These are phyloP conservation scores for Engystomops pustulosus DNA, from an alignment of 2,113 vertebrate species.

Conservation along the genomic window DNA sequence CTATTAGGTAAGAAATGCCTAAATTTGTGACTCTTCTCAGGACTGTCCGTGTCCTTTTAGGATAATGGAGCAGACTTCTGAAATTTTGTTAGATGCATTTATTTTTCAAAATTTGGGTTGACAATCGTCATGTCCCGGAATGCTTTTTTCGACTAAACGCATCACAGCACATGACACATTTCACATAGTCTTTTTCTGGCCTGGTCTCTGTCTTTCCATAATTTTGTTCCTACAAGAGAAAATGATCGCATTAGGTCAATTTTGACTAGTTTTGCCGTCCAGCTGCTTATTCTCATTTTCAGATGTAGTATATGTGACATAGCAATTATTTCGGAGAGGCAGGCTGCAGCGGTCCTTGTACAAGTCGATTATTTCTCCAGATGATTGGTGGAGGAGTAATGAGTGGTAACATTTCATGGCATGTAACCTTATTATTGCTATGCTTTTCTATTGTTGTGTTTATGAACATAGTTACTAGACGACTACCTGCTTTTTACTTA, in stretches of 20 bases:
- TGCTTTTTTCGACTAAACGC: neutral
- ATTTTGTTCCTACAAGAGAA: conserved; percentile 54
- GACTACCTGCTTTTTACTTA: neutral
- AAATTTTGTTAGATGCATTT: too few relatives aligned
- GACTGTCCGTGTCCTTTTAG: too few relatives aligned
- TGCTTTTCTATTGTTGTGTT: neutral
- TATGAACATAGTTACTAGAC: neutral
- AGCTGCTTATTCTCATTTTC: conserved; percentile 48
- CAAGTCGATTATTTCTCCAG: conserved; percentile 21
- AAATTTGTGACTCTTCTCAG: too few relatives aligned
- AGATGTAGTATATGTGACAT: conserved; percentile 41
- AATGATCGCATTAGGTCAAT: conserved; percentile 56
- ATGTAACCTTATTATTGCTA: neutral
- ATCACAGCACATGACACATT: conserved; percentile 29
- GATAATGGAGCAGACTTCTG: too few relatives aligned
- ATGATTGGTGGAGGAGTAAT: conserved; percentile 8
- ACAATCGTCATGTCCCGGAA: conserved; percentile 31
- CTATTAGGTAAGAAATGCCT: too few relatives aligned
- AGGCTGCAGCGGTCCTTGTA: conserved; percentile 25
- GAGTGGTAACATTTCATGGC: conserved; percentile 3
- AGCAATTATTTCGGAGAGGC: conserved; percentile 30
- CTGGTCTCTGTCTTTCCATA: conserved; percentile 54
- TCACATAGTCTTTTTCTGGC: neutral
- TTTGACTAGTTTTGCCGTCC: conserved; percentile 50
- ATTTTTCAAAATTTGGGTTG: neutral